A percentile compares a stretch with the other conserved stretches of the same genome.
phyloP scores from a whole-genome alignment of 2,888 invertebrate genomes.

The Deladenus siricidicola region DNA sequence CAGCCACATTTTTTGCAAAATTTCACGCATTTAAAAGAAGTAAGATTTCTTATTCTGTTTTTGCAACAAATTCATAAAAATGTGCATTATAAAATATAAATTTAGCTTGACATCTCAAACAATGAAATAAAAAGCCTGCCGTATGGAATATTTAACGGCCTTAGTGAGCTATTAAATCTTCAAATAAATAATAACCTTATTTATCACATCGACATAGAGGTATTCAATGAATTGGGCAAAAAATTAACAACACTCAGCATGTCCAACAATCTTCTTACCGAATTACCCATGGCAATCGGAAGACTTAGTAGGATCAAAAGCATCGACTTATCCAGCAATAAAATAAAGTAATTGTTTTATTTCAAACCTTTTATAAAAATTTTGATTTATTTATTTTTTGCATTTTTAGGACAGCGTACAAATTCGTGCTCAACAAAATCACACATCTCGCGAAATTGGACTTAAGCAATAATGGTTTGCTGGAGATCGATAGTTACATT shows the following conservation, averaged over 20 bases:
- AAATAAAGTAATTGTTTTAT: slow-evolving; percentile 31
- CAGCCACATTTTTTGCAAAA: slow-evolving; percentile 27
- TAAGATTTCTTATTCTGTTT: slow-evolving; percentile 19
- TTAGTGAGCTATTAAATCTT: slow-evolving; percentile 29
- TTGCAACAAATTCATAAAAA: slow-evolving; percentile 12
- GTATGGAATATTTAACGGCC: slow-evolving; percentile 29
- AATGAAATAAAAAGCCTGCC: slow-evolving; percentile 33
- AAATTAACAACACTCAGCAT: slow-evolving; percentile 13
- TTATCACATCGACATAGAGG: slow-evolving; percentile 29
- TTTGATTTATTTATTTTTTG: too few species aligned
- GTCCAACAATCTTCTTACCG: slow-evolving; percentile 35
- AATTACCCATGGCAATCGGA: slow-evolving; percentile 41
- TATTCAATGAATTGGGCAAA: slow-evolving; percentile 17
- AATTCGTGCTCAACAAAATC: slow-evolving; percentile 42
- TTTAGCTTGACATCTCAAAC: slow-evolving; percentile 47
- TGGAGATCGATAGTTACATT: slow-evolving; percentile 35
- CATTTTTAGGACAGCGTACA: slow-evolving; percentile 35
- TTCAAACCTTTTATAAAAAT: too few species aligned
- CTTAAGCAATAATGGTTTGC: slow-evolving; percentile 36
- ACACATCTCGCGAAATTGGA: slow-evolving; percentile 33
- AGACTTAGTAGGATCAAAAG: slow-evolving; percentile 32
- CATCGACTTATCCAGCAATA: slow-evolving; percentile 38
- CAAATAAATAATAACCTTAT: slow-evolving; percentile 36
- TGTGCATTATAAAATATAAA: slow-evolving; percentile 6
- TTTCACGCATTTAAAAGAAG: slow-evolving; percentile 40